A percentile compares a stretch with the other conserved stretches of the same genome.
These are phyloP conservation scores for Phyllopteryx taeniolatus DNA, from an alignment of 2,113 vertebrate genomes.

Conservation along the genomic window DNA sequence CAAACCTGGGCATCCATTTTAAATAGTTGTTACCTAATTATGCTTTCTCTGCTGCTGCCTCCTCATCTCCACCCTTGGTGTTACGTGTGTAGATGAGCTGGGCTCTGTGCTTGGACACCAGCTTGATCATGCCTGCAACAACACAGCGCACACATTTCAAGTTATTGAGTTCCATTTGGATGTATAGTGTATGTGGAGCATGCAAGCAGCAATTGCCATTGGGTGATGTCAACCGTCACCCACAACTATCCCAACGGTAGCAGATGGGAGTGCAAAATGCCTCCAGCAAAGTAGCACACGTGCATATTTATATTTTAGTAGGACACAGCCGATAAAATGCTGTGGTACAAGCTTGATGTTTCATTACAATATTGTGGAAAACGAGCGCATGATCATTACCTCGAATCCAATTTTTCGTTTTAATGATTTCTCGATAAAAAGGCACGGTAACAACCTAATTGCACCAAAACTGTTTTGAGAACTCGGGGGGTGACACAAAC, in stretches of 20 bases:
- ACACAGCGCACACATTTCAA: background rate
- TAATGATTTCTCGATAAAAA: background rate
- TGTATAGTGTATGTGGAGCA: background rate
- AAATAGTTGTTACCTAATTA: slow-evolving; percentile 70
- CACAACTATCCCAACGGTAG: background rate
- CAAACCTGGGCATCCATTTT: background rate
- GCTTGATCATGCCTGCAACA: slow-evolving; percentile 87
- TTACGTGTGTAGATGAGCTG: slow-evolving; percentile 97
- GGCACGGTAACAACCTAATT: background rate
- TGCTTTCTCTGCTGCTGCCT: slow-evolving; percentile 78
- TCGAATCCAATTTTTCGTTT: background rate
- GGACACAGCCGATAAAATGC: background rate
- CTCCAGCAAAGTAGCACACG: background rate
- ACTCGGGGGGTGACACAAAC: background rate
- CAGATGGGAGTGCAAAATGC: slow-evolving; percentile 1
- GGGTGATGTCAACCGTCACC: background rate
- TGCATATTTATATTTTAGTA: slow-evolving; percentile 3
- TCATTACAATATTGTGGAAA: slow-evolving; percentile 2
- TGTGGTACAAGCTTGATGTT: slow-evolving; percentile 6
- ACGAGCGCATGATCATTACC: background rate
- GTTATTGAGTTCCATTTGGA: background rate
- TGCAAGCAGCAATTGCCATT: background rate
- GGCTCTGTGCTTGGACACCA: slow-evolving; percentile 96
- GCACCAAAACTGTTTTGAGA: background rate
- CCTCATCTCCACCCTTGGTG: slow-evolving; percentile 92